Conservation (phyloP, 2,797 vertebrate genomes). For the Zalophus californianus region DNA sequence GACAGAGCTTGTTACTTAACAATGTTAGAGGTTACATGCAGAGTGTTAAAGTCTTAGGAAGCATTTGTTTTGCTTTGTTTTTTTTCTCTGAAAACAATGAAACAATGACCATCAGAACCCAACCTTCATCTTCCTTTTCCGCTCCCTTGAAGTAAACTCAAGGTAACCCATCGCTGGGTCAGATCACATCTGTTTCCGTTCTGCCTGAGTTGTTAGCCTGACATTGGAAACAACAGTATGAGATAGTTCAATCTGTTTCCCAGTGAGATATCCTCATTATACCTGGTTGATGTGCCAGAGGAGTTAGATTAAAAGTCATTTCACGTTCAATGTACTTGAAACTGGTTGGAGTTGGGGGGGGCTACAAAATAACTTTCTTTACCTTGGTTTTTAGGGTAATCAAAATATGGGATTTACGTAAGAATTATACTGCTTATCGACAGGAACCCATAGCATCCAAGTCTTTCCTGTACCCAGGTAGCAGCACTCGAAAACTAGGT, state of each 20-base stretch:
- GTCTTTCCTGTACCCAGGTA: slow-evolving; percentile 94
- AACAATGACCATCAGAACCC: slow-evolving; percentile 44
- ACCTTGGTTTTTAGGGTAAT: slow-evolving; percentile 91
- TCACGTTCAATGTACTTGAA: neutral
- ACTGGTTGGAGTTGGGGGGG: neutral
- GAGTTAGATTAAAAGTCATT: slow-evolving; percentile 65
- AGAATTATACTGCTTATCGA: slow-evolving; percentile 92
- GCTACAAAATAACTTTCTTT: slow-evolving; percentile 36
- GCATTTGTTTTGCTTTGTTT: neutral
- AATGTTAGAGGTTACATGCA: slow-evolving; percentile 31
- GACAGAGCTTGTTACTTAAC: neutral
- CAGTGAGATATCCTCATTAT: neutral
- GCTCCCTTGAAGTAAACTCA: slow-evolving; percentile 49
- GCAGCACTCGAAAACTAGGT: slow-evolving; percentile 95
- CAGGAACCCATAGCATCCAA: slow-evolving; percentile 93
- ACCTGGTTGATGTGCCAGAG: neutral
- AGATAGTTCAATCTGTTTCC: slow-evolving; percentile 54
- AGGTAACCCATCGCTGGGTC: slow-evolving; percentile 62
- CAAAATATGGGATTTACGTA: slow-evolving; percentile 98
- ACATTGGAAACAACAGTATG: neutral
- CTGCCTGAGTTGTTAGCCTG: slow-evolving; percentile 23
- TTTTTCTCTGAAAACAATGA: slow-evolving; percentile 69
- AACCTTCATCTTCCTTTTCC: slow-evolving; percentile 76
- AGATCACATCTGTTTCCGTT: slow-evolving; percentile 80
- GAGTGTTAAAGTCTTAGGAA: slow-evolving; percentile 60